Evolutionary conservation across 2,888 invertebrate genomes (phyloP).

Genomic region (Drosophila mettleri): DNA sequence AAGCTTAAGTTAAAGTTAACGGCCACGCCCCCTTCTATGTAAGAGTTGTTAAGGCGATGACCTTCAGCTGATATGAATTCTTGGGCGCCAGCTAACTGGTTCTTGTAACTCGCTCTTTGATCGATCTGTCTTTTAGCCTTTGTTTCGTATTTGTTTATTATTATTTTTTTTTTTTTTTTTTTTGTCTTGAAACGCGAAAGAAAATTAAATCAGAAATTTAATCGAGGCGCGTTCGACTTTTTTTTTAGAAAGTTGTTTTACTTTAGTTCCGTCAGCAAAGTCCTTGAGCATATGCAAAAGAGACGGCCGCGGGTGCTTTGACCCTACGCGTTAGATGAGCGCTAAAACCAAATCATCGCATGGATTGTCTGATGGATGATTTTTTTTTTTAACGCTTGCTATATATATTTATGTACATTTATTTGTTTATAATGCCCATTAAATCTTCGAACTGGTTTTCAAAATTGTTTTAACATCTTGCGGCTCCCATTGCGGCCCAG

Average conservation of each 20-base stretch:
- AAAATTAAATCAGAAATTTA: slow-evolving; percentile 69
- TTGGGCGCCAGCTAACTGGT: slow-evolving; percentile 57
- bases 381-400: slow-evolving; percentile 6
- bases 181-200: slow-evolving; percentile 41
- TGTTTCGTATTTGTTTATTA: neutral
- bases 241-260: slow-evolving; percentile 79
- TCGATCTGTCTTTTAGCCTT: slow-evolving; percentile 15
- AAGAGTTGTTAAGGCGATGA: slow-evolving; percentile 56
- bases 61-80: slow-evolving; percentile 61
- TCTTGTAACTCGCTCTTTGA: slow-evolving; percentile 37
- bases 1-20: slow-evolving; percentile 13
- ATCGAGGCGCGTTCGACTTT: slow-evolving; percentile 50
- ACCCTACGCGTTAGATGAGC: slow-evolving; percentile 45
- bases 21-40: slow-evolving; percentile 44
- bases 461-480: neutral
- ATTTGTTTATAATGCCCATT: slow-evolving; percentile 42
- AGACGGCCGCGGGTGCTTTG: slow-evolving; percentile 58
- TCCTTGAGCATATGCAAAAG: slow-evolving; percentile 62
- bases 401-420: neutral
- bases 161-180: neutral
- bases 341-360: slow-evolving; percentile 36
- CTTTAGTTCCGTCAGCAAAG: slow-evolving; percentile 73
- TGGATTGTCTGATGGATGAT: slow-evolving; percentile 57
- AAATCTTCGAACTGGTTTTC: slow-evolving; percentile 54
- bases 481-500: slow-evolving; percentile 3